A percentile compares a stretch with the other conserved stretches of the same genome.
phyloP scores from a whole-genome alignment of 1,140 invertebrate genomes.

The Macrotrachela quadricornifera region DNA sequence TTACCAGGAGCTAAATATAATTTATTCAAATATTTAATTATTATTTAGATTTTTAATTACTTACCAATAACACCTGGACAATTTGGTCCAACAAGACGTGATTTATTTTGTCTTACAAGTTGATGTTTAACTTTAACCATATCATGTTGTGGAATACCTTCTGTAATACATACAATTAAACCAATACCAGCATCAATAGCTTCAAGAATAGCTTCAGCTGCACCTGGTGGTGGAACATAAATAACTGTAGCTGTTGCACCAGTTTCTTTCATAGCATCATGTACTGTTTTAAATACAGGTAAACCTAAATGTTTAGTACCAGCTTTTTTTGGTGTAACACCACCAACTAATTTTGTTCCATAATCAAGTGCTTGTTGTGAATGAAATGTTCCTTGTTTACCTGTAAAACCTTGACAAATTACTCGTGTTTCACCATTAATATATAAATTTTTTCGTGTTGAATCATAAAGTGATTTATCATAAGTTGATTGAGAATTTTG shows the following conservation, averaged over 20 bases:
- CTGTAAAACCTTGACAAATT: conserved; percentile 87
- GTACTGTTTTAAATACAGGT: conserved; percentile 76
- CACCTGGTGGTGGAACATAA: conserved; percentile 82
- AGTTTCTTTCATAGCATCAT: conserved; percentile 62
- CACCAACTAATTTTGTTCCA: conserved; percentile 89
- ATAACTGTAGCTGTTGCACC: conserved; percentile 74
- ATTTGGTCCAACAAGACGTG: conserved; percentile 69
- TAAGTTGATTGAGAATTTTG: no score
- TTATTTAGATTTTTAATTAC: no score
- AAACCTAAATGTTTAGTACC: conserved; percentile 73
- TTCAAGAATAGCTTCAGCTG: conserved; percentile 76
- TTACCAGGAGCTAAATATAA: conserved; percentile 39
- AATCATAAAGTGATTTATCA: conserved; percentile 12
- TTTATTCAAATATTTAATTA: no score
- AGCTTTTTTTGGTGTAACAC: conserved; percentile 76
- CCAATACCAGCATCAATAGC: conserved; percentile 90
- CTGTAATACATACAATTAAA: conserved; percentile 93
- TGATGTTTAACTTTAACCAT: conserved; percentile 90
- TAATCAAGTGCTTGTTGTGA: conserved; percentile 89
- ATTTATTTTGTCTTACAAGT: conserved; percentile 37
- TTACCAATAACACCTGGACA: conserved; percentile 69
- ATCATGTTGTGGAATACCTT: conserved; percentile 93
- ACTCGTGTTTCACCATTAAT: conserved; percentile 69
- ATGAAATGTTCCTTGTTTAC: conserved; percentile 60
- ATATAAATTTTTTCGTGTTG: conserved; percentile 57